Base-by-base conservation (phyloP, 2,113 vertebrate species). In the Psilopsiagon aymara region DNA sequence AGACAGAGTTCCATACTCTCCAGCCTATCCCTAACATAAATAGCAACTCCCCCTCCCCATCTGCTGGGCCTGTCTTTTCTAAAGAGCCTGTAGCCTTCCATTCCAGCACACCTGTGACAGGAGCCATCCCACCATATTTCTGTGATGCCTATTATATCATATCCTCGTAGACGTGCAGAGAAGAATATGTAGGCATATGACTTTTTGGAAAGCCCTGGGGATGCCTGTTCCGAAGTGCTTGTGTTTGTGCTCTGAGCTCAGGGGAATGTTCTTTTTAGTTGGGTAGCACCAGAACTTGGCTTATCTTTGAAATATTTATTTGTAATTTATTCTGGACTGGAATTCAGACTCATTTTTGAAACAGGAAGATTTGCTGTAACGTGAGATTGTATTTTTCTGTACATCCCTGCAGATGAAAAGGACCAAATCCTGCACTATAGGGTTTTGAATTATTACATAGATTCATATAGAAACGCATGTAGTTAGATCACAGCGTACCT, bases 141-240 rank as follows among this genome's bases (percentile, higher is more conserved):
- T 55, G 31, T 55, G 11, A 19, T 55, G 18, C 53, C 29, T 55
- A 5, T 55, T 33, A 20, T 20, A 31, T 31, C 29, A 31, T 53
- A 18, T 16, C 6, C 29, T 29, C 11, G 4, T 55, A 55, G 29
- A 19, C 2, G 2, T 55, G 53, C 29, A 55, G 10, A 19, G 19
- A 73, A 17, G 37, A 14, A n/a, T 46, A 11, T 13, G 25, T 28
- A 75, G 78, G 51, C 9, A 10, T 0, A 0, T 6, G 29, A 64
- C 16, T 43, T 39, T 10, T 14, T 51, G 51, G 37, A 47, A 51
- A 35, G 37, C 17, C 23, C 33, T 39, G 35, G 74, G 31, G 23
- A 6, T 76, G 43, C 37, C 3, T 0, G 21, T 37, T 86, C 39
- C 44, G 15, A 9, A 28, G 31, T 19, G 35, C 46, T 28, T 23